A percentile compares a stretch with the other conserved stretches of the same genome.
These are phyloP conservation scores for Lota lota DNA, from an alignment of 2,113 vertebrate species.

Conservation along the genomic window DNA sequence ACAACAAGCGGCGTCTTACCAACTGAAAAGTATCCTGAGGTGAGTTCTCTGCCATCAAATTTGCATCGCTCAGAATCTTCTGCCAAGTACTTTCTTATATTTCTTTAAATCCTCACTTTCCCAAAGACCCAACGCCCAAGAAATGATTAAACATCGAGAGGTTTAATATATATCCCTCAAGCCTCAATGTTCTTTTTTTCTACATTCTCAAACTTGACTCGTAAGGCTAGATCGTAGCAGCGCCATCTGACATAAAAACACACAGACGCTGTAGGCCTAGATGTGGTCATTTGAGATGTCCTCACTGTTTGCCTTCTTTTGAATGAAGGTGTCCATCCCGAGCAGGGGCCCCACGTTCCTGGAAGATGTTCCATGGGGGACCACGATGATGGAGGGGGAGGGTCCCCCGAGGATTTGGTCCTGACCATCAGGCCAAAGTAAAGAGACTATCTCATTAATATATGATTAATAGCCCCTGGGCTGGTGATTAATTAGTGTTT, in stretches of 20 bases:
- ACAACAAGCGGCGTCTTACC: constrained; percentile 15
- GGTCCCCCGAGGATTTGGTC: neutral
- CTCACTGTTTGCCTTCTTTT: constrained; percentile 75
- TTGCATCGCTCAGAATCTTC: constrained; percentile 20
- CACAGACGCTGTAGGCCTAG: constrained; percentile 42
- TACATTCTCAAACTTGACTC: constrained; percentile 10
- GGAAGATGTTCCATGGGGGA: constrained; percentile 58
- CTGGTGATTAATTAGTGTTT: constrained; percentile 87
- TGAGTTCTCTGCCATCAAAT: constrained; percentile 32
- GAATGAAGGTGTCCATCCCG: constrained; percentile 64
- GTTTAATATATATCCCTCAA: neutral
- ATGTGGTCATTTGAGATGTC: constrained; percentile 75
- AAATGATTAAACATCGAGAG: constrained; percentile 19
- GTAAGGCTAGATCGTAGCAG: constrained; percentile 20
- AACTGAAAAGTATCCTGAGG: constrained; percentile 7
- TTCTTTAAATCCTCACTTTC: constrained; percentile 15
- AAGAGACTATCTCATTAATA: constrained; percentile 83
- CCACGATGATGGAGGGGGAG: too few relatives aligned
- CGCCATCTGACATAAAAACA: constrained; percentile 63
- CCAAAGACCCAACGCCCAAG: neutral
- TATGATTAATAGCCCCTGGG: constrained; percentile 82
- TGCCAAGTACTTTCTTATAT: constrained; percentile 11
- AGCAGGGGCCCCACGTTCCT: constrained; percentile 38
- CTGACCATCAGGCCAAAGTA: constrained; percentile 66
- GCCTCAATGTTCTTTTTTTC: constrained; percentile 16